phyloP scores from a whole-genome alignment of 2,113 vertebrate genomes.

The Ranitomeya imitator region DNA sequence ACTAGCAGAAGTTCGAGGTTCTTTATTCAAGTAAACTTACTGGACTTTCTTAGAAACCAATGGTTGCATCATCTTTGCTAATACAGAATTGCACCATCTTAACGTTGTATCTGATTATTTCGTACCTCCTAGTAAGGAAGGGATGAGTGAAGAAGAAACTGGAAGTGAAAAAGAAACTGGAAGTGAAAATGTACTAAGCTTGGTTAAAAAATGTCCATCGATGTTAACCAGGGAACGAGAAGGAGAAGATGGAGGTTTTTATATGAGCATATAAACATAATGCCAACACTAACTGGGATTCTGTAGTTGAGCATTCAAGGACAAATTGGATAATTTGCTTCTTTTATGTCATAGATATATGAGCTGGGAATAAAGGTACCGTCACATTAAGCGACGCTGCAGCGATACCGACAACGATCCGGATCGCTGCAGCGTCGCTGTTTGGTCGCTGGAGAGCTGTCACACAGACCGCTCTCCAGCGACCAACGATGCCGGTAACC shows the following conservation, averaged over 20 bases:
- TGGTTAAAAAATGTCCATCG: too few species aligned
- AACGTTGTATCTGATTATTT: background rate
- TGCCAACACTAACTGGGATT: background rate
- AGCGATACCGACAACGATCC: too few species aligned
- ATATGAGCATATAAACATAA: background rate
- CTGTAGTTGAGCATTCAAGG: background rate
- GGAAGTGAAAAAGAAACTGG: background rate
- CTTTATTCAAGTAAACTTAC: background rate
- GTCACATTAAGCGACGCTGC: too few species aligned
- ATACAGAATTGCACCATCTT: background rate
- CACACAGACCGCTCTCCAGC: too few species aligned
- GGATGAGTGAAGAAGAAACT: background rate
- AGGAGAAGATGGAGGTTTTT: too few species aligned
- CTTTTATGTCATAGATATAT: too few species aligned
- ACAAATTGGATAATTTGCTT: background rate
- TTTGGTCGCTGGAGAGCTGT: too few species aligned
- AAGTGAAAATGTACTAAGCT: background rate
- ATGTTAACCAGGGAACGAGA: too few species aligned
- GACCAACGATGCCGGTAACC: too few species aligned
- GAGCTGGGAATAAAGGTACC: too few species aligned
- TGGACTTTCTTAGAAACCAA: conserved; percentile 31
- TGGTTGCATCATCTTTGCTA: conserved; percentile 5
- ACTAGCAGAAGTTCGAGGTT: background rate
- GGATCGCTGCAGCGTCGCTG: too few species aligned
- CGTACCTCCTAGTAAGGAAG: background rate